These are phyloP conservation scores for Ammodytes marinus DNA, from an alignment of 2,113 vertebrate species.

Conservation along the genomic window DNA sequence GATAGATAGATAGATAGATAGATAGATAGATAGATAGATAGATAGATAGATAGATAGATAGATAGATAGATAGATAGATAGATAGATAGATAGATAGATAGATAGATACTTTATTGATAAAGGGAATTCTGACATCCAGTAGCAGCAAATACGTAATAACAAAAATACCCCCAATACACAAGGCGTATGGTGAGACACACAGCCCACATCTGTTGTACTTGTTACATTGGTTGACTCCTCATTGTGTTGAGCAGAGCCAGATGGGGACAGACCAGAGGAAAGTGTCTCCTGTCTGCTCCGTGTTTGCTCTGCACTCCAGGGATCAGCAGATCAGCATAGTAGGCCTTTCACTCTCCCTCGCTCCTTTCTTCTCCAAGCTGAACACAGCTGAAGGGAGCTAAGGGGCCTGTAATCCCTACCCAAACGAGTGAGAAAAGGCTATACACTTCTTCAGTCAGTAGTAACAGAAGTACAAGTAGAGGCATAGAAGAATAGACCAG, in stretches of 20 bases:
- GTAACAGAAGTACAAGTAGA: neutral
- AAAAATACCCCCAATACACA: no score
- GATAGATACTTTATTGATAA: no score
- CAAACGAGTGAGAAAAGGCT: neutral
- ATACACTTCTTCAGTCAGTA: neutral
- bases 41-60: no score
- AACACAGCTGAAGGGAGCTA: slow-evolving; percentile 19
- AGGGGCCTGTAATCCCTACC: slow-evolving; percentile 7
- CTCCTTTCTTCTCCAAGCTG: neutral
- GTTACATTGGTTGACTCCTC: slow-evolving; percentile 14
- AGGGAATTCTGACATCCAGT: no score
- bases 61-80: no score
- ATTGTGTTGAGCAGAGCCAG: slow-evolving; percentile 27
- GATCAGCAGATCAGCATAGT: neutral
- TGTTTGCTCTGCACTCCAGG: slow-evolving; percentile 39
- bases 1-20: no score
- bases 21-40: no score
- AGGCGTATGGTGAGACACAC: neutral
- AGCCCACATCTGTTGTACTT: slow-evolving; percentile 46
- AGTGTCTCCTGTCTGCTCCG: neutral
- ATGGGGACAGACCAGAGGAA: slow-evolving; percentile 13
- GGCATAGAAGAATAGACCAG: no score
- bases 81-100: no score
- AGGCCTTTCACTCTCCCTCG: neutral
- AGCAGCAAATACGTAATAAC: no score